Percentiles rank a stretch among this genome's conserved stretches.
phyloP scores from a whole-genome alignment of 2,888 invertebrate genomes.

The Boloria euphrosyne region DNA sequence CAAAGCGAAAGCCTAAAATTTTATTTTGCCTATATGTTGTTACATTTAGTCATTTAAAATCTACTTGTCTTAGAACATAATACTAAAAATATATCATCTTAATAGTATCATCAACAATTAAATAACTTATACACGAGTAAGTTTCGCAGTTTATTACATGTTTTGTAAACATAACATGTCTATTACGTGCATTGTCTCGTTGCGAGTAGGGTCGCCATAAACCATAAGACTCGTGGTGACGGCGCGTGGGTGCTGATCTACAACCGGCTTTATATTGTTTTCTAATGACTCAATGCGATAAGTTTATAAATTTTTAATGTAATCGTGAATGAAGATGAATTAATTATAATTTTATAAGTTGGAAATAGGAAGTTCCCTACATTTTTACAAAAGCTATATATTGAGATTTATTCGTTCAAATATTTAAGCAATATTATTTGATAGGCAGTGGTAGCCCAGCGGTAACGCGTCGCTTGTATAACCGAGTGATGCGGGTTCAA shows the following conservation, averaged over 20 bases:
- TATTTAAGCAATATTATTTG: too few relatives aligned
- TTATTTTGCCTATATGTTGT: neutral
- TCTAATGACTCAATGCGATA: conserved; percentile 72
- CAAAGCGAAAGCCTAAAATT: too few relatives aligned
- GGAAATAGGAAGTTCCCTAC: neutral
- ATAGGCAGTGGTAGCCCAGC: too few relatives aligned
- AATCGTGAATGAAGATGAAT: conserved; percentile 2
- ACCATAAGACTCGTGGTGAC: conserved; percentile 65
- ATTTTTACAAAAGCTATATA: too few relatives aligned
- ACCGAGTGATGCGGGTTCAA: too few relatives aligned
- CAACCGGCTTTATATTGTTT: conserved; percentile 68
- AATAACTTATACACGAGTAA: conserved; percentile 24
- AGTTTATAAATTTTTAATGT: conserved; percentile 23
- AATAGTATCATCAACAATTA: conserved; percentile 17
- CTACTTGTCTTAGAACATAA: conserved; percentile 11
- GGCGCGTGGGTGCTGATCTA: conserved; percentile 73
- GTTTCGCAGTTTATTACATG: conserved; percentile 35
- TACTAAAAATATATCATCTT: conserved; percentile 9
- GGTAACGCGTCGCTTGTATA: too few relatives aligned
- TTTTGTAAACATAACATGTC: conserved; percentile 45
- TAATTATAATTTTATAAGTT: neutral
- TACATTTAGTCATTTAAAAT: neutral
- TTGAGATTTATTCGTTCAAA: too few relatives aligned
- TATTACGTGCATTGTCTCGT: conserved; percentile 54
- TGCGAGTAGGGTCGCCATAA: conserved; percentile 66